Evolutionary conservation across 2,888 invertebrate genomes (phyloP).

Genomic region (Hedya salicella): DNA sequence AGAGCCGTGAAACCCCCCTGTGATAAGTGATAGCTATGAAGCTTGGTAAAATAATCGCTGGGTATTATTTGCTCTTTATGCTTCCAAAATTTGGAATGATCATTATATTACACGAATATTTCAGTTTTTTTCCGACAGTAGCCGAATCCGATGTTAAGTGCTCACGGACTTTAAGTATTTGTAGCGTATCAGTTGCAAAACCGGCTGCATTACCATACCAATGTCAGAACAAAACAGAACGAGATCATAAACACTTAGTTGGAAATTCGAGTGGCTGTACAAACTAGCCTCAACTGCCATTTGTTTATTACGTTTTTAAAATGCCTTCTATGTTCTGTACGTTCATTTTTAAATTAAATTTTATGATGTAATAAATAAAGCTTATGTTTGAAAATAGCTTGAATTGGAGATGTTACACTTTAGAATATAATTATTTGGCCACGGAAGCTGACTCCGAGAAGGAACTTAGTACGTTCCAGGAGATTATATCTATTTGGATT

Average conservation of each 20-base stretch:
- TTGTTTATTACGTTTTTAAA: slow-evolving; percentile 45
- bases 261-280: slow-evolving; percentile 21
- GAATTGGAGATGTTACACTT: neutral
- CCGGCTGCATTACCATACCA: slow-evolving; percentile 4
- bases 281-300: slow-evolving; percentile 59
- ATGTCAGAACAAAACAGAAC: slow-evolving; percentile 25
- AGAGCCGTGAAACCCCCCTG: too few species aligned
- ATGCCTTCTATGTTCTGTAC: neutral
- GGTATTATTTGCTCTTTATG: too few species aligned
- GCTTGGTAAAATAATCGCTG: too few species aligned
- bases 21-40: too few species aligned
- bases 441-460: slow-evolving; percentile 58
- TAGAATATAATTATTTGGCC: slow-evolving; percentile 1
- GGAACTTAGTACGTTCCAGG: slow-evolving; percentile 54
- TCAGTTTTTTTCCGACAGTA: too few species aligned
- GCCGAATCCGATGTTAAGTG: too few species aligned
- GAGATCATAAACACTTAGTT: slow-evolving; percentile 25
- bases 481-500: slow-evolving; percentile 57
- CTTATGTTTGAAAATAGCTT: neutral
- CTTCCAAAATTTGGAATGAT: too few species aligned
- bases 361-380: neutral
- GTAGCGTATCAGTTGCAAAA: neutral
- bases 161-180: too few species aligned
- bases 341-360: neutral
- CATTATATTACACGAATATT: too few species aligned